phyloP scores from a whole-genome alignment of 2,888 invertebrate species.

The Creontiades dilutus region DNA sequence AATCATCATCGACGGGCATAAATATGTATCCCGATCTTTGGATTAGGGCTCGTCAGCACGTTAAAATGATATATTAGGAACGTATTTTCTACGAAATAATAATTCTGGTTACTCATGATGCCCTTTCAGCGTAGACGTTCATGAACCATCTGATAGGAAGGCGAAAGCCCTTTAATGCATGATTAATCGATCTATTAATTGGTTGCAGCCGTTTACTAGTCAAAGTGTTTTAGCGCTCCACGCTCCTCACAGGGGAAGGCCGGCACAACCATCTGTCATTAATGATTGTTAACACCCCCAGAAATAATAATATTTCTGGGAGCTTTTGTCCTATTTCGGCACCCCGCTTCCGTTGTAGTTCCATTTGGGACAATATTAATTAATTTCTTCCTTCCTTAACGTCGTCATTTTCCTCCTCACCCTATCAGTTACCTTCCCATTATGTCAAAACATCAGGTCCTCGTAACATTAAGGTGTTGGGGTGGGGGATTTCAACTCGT shows the following conservation, averaged over 20 bases:
- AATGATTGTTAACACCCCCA: slow-evolving; percentile 22
- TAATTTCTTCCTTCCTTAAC: slow-evolving; percentile 48
- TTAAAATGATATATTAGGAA: too few relatives aligned
- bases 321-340: slow-evolving; percentile 42
- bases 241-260: not conserved
- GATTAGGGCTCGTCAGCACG: too few relatives aligned
- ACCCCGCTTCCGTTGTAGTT: not conserved
- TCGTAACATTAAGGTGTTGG: not conserved
- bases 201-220: slow-evolving; percentile 37
- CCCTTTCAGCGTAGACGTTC: too few relatives aligned
- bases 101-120: too few relatives aligned
- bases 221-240: slow-evolving; percentile 16
- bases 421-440: not conserved
- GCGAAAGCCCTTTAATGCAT: slow-evolving; percentile 1
- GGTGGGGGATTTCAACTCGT: not conserved
- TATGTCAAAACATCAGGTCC: not conserved
- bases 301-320: slow-evolving; percentile 36
- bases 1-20: not conserved
- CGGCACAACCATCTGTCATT: slow-evolving; percentile 45
- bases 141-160: not conserved
- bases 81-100: too few relatives aligned
- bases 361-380: not conserved
- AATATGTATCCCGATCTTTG: too few relatives aligned
- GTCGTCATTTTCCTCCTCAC: not conserved
- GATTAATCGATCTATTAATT: slow-evolving; percentile 41